These are phyloP conservation scores for Tiaroga cobitis DNA, from an alignment of 2,797 vertebrate species.

Conservation along the genomic window DNA sequence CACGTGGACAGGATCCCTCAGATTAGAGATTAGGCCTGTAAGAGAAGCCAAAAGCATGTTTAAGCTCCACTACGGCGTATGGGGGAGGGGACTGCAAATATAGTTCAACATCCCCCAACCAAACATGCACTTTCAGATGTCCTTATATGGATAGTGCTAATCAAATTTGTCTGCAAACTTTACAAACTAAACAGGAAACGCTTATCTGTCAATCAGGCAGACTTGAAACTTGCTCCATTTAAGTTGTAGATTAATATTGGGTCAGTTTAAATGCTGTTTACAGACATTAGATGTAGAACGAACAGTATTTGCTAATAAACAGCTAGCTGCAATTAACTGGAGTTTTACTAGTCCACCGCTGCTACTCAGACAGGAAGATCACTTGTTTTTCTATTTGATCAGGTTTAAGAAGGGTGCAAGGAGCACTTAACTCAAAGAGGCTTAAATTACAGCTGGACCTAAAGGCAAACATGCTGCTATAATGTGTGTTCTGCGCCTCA, in stretches of 20 bases:
- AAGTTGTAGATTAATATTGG: constrained; percentile 39
- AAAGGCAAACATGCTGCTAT: constrained; percentile 37
- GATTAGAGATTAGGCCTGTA: constrained; percentile 67
- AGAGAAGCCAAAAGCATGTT: constrained; percentile 65
- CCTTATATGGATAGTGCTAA: constrained; percentile 41
- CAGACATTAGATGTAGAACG: constrained; percentile 39
- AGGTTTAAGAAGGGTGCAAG: constrained; percentile 27
- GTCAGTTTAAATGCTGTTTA: constrained; percentile 37
- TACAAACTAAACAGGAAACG: constrained; percentile 59
- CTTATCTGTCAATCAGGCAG: constrained; percentile 37
- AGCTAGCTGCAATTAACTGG: constrained; percentile 16
- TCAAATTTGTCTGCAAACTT: constrained; percentile 30
- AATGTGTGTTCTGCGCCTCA: constrained; percentile 10
- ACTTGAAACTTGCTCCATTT: constrained; percentile 47
- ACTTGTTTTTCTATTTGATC: constrained; percentile 35
- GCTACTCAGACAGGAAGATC: constrained; percentile 22
- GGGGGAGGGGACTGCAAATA: neutral
- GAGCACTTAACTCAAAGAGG: constrained; percentile 37
- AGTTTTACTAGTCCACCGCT: constrained; percentile 29
- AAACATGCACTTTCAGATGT: neutral
- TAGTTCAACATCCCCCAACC: neutral
- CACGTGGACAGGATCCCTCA: constrained; percentile 68
- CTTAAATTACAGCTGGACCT: constrained; percentile 42
- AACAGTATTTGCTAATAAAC: constrained; percentile 35
- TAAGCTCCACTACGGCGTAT: constrained; percentile 49